Base-by-base conservation (phyloP, 2,888 invertebrate species). In the Caradrina kadenii region DNA sequence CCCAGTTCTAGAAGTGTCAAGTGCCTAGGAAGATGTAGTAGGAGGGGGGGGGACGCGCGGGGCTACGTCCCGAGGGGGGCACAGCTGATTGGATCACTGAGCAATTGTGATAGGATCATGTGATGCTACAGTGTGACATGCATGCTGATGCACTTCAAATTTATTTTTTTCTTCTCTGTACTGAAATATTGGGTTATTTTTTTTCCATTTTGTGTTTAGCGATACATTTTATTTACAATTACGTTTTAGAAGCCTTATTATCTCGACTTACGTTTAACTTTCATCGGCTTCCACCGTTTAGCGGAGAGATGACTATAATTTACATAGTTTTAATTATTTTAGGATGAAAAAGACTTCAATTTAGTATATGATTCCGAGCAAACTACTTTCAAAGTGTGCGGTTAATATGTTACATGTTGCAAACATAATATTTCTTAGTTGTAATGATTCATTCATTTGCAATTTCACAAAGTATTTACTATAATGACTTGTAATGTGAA, bases 71-170 rank as follows among this genome's bases (percentile, higher is more conserved):
- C 75, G 84, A 81, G 76, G 62, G 72, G 79, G 70, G 69, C 31
- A 15, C 86, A 85, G 52, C 66, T 91, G 91, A 93, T 94, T 94
- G 93, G 90, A 91, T 93, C 91, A 94, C 94, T 94, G 92, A 87
- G 86, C 91, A 94, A 93, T 94, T 93, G 91, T 86, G 82, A 78
- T 86, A 82, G 82, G 85, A 82, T 65, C 73, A 84, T 53, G 68
- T 89, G 89, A 92, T 92, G 88, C 88, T 78, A 85, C 42, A 88
- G n/a, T 59, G 73, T 50, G 63, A 21, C 74, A 83, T 1, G 6
- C 15, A 17, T 45, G 17, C 17, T 17, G 17, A 45, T 31, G 53
- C 48, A 60, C 48, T 19, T 61, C 42, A 26, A 55, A 53, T n/a
- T 50, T 35, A 5, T 26, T 26, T 26, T 26, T 26, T 26, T 26